Conservation (phyloP, 2,888 invertebrate species). For the Petrolisthes manimaculis region DNA sequence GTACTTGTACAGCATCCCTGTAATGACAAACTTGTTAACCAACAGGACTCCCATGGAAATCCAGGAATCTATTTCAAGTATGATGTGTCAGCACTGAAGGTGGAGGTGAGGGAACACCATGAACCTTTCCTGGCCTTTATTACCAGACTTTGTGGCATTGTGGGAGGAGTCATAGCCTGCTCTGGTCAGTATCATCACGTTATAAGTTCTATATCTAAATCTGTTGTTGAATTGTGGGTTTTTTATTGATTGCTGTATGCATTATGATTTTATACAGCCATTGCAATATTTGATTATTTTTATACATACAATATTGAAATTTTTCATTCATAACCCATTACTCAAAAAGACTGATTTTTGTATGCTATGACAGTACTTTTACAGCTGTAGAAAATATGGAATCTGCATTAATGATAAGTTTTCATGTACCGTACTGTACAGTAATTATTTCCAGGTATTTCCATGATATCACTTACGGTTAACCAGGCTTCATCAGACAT, state of each 20-base stretch:
- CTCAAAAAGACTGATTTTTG: neutral
- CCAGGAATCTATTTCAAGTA: conserved; percentile 97
- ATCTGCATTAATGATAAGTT: no score
- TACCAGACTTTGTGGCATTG: conserved; percentile 88
- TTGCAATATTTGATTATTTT: neutral
- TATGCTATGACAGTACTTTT: neutral
- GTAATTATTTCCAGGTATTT: no score
- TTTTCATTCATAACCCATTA: neutral
- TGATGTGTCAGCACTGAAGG: conserved; percentile 90
- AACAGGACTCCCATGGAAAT: conserved; percentile 86
- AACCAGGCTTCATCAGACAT: no score
- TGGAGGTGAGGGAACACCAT: conserved; percentile 82
- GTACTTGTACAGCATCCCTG: no score
- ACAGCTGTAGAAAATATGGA: neutral
- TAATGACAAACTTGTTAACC: neutral
- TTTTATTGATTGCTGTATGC: neutral
- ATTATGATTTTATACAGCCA: neutral
- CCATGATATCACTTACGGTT: no score
- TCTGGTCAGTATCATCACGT: conserved; percentile 70
- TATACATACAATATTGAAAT: neutral
- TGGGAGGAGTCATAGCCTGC: conserved; percentile 93
- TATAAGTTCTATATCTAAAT: neutral
- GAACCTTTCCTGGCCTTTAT: conserved; percentile 81
- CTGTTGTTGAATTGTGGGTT: neutral
- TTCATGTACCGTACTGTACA: no score